phyloP scores from a whole-genome alignment of 2,888 invertebrate genomes.

The Cabera pusaria region DNA sequence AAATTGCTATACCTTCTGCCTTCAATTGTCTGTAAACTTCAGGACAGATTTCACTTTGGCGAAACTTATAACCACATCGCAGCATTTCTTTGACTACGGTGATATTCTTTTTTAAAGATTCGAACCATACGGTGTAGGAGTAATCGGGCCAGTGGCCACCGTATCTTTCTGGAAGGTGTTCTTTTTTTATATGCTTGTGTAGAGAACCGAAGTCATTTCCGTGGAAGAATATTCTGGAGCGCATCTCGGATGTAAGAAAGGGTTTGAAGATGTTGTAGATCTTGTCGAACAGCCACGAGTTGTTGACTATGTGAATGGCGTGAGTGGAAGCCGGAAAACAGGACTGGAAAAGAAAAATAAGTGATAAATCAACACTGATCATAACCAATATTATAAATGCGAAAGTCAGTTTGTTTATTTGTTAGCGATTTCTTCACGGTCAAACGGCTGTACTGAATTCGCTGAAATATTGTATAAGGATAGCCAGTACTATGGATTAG shows the following conservation, averaged over 20 bases:
- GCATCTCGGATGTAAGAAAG: conserved; percentile 87
- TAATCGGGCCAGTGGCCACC: conserved; percentile 88
- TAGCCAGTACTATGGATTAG: too few species aligned
- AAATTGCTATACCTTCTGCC: conserved; percentile 57
- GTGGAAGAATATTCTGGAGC: conserved; percentile 86
- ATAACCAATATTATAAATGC: too few species aligned
- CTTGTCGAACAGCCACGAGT: conserved; percentile 92
- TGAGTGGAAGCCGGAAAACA: conserved; percentile 89
- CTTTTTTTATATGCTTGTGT: conserved; percentile 88
- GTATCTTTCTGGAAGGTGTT: conserved; percentile 87
- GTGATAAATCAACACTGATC: too few species aligned
- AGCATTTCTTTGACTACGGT: conserved; percentile 85
- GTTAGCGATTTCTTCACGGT: too few species aligned
- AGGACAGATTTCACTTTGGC: conserved; percentile 62
- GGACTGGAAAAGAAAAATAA: conserved; percentile 81
- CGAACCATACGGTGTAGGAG: conserved; percentile 89
- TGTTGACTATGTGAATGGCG: conserved; percentile 90
- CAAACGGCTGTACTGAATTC: too few species aligned
- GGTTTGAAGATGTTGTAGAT: conserved; percentile 91
- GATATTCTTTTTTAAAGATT: conserved; percentile 82
- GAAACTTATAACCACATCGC: conserved; percentile 85
- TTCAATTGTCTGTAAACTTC: conserved; percentile 63
- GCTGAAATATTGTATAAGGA: too few species aligned
- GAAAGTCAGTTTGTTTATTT: too few species aligned
- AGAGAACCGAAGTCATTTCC: conserved; percentile 88